These are phyloP conservation scores for Augochlora pura DNA, from an alignment of 1,140 invertebrate species.

Conservation along the genomic window DNA sequence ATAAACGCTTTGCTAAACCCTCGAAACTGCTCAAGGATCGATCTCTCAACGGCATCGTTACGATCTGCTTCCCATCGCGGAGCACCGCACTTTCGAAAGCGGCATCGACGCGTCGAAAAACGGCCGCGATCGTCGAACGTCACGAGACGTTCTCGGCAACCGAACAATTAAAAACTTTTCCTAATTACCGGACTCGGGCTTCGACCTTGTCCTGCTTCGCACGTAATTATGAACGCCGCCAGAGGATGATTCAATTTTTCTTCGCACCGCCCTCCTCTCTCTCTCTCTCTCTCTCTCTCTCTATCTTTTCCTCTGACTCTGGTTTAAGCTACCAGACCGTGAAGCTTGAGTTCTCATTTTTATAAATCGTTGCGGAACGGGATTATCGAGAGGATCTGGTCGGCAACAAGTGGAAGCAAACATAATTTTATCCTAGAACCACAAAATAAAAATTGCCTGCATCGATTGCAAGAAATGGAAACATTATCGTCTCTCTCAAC, in stretches of 20 bases:
- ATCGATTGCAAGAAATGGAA: too few relatives aligned
- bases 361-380: too few relatives aligned
- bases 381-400: too few relatives aligned
- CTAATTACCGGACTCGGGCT: conserved; percentile 38
- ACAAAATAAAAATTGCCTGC: too few relatives aligned
- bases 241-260: conserved; percentile 29
- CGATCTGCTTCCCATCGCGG: background rate
- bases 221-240: conserved; percentile 26
- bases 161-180: conserved; percentile 58
- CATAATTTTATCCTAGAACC: too few relatives aligned
- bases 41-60: too few relatives aligned
- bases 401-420: too few relatives aligned
- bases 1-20: too few relatives aligned
- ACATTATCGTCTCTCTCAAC: too few relatives aligned
- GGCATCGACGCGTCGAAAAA: background rate
- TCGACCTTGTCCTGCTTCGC: conserved; percentile 61
- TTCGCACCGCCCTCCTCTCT: background rate
- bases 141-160: background rate
- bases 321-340: background rate
- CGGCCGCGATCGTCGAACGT: background rate
- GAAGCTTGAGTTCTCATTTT: background rate
- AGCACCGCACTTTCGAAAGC: background rate
- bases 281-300: background rate
- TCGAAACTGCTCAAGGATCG: too few relatives aligned
- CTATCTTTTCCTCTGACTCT: background rate